Evolutionary conservation across 2,888 invertebrate genomes (phyloP).

Genomic region (Napeogenes sylphis): DNA sequence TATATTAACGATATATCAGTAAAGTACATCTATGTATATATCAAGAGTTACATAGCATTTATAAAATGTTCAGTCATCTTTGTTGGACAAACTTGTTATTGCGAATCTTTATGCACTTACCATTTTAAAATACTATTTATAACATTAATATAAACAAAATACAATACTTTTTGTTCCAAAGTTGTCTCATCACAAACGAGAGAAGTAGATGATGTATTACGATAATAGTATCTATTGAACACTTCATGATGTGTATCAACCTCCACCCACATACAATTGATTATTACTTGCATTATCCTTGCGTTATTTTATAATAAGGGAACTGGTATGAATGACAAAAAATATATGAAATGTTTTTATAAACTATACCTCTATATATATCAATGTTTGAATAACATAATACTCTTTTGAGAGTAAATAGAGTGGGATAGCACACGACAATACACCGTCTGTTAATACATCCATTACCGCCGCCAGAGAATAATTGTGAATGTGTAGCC

Average conservation of each 20-base stretch:
- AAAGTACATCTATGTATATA: too few species aligned
- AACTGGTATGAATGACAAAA: background rate
- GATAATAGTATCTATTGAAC: constrained; percentile 36
- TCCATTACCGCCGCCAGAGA: constrained; percentile 23
- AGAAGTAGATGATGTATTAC: constrained; percentile 44
- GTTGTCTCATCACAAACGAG: constrained; percentile 21
- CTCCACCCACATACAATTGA: constrained; percentile 25
- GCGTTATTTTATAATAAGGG: background rate
- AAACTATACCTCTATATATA: background rate
- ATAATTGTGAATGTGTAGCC: constrained; percentile 34
- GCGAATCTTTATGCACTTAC: too few species aligned
- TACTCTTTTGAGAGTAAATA: constrained; percentile 3
- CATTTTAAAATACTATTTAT: too few species aligned
- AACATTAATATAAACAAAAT: background rate
- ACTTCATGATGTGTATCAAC: constrained; percentile 37
- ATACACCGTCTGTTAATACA: constrained; percentile 10
- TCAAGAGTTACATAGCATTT: too few species aligned
- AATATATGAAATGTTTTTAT: background rate
- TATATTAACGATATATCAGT: too few species aligned
- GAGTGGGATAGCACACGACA: background rate
- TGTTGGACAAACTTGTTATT: too few species aligned
- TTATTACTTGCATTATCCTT: constrained; percentile 18
- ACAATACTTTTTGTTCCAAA: background rate
- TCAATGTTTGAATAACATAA: constrained; percentile 4
- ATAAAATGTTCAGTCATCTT: too few species aligned